phyloP scores from a whole-genome alignment of 64 coral and sea anemone species.

The Pocillopora damicornis region DNA sequence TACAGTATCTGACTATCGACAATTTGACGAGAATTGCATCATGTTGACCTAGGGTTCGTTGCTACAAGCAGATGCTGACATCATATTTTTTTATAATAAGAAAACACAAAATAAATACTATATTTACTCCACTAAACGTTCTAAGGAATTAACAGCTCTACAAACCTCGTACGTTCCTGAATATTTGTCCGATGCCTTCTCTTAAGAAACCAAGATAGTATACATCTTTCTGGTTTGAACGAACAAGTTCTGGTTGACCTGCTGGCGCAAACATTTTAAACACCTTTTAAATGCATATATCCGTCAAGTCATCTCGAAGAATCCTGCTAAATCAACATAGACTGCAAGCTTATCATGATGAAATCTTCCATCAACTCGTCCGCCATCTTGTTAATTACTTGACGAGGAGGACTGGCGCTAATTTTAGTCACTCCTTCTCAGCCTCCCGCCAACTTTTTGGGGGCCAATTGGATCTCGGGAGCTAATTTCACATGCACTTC shows the following conservation, averaged over 20 bases:
- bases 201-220: conserved; percentile 78
- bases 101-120: neutral
- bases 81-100: neutral
- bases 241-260: conserved; percentile 85
- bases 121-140: too few relatives aligned
- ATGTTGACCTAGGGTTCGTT: too few relatives aligned
- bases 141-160: neutral
- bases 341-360: neutral
- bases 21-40: too few relatives aligned
- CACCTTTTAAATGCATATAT: neutral
- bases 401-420: neutral
- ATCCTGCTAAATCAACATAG: neutral
- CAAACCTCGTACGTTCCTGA: conserved; percentile 71
- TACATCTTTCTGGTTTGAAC: conserved; percentile 88
- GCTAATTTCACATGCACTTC: too few relatives aligned
- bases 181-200: conserved; percentile 77
- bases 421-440: neutral
- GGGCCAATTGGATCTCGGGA: too few relatives aligned
- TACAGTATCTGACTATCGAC: too few relatives aligned
- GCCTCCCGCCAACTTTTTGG: neutral
- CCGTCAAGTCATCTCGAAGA: neutral
- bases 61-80: neutral
- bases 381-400: neutral
- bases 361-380: neutral
- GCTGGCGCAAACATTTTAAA: conserved; percentile 58